Evolutionary conservation across 1,140 invertebrate species (phyloP), one percentile per base, ranked within the genome.

Genomic region (Drosophila truncata): DNA sequence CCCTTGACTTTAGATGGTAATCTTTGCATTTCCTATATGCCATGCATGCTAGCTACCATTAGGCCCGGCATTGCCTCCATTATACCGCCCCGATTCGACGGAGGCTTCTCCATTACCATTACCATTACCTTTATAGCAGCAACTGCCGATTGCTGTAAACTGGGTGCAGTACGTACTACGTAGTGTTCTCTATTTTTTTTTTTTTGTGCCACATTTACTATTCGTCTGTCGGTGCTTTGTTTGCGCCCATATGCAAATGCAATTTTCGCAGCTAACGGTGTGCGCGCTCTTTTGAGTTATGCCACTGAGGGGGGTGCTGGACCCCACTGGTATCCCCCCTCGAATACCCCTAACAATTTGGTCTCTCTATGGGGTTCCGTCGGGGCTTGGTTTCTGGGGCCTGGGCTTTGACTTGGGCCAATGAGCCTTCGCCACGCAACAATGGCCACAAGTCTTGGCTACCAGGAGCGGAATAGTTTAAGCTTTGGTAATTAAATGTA

Each of bases 281-380:
- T 90, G 85, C 85, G 86, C 85, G 85, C 85, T 90, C 85, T 90
- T 90, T 90, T 90, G 85, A 90, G 86, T 90, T 90, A 90, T 91
- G 75, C 78, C 78, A 81, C 50, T 58, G 31, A 11, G 11, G 33
- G 49, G 55, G 44, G 58, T 41, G 44, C 47, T 54, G 57, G 55
- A 54, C 44, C 58, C 44, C 44, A 27, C 31, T n/a, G n/a, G n/a
- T 4, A 11, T 7, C 14, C 13, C 35, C 65, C 33, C 42, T 11
- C 27, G 8, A 5, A 3, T 23, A 8, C 31, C 46, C 55, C 23
- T 35, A 31, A 55, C 27, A 31, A 55, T n/a, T 13, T 16, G 11
- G n/a, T 13, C 55, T 8, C n/a, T 18, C n/a, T 5, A 11, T 25
- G 39, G 61, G 27, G 59, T 37, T 20, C 25, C 47, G 18, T 37